phyloP scores from a whole-genome alignment of 2,797 vertebrate genomes.

The Galaxias olidus region DNA sequence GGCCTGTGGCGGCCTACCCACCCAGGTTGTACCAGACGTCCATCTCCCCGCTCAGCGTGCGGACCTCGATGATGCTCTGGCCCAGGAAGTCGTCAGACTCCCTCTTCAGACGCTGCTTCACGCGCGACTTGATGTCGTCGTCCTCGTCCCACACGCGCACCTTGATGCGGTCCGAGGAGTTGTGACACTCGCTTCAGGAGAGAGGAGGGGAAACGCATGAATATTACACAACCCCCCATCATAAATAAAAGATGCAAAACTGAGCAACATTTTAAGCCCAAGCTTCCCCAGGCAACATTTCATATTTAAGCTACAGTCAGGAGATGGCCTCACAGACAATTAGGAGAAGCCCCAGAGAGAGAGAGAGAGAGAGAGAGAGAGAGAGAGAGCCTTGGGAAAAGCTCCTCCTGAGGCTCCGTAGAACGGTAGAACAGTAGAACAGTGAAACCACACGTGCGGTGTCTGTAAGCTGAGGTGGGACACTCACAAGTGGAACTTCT shows the following conservation, averaged over 20 bases:
- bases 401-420: no score
- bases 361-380: no score
- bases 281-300: background rate
- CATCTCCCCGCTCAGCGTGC: slow-evolving; percentile 97
- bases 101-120: slow-evolving; percentile 96
- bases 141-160: slow-evolving; percentile 98
- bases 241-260: background rate
- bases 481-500: slow-evolving; percentile 98
- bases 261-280: slow-evolving; percentile 1
- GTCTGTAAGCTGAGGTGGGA: background rate
- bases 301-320: background rate
- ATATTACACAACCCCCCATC: background rate
- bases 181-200: slow-evolving; percentile 91
- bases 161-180: slow-evolving; percentile 97
- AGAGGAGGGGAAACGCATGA: background rate
- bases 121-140: slow-evolving; percentile 96
- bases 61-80: slow-evolving; percentile 98
- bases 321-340: background rate
- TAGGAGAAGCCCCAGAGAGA: no score
- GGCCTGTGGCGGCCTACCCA: slow-evolving; percentile 69
- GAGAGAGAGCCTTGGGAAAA: no score
- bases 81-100: slow-evolving; percentile 98
- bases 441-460: no score
- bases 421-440: no score
- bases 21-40: slow-evolving; percentile 99